Percentiles rank a stretch among this genome's conserved stretches.
phyloP scores from a whole-genome alignment of 2,797 vertebrate species.

The Alca torda region DNA sequence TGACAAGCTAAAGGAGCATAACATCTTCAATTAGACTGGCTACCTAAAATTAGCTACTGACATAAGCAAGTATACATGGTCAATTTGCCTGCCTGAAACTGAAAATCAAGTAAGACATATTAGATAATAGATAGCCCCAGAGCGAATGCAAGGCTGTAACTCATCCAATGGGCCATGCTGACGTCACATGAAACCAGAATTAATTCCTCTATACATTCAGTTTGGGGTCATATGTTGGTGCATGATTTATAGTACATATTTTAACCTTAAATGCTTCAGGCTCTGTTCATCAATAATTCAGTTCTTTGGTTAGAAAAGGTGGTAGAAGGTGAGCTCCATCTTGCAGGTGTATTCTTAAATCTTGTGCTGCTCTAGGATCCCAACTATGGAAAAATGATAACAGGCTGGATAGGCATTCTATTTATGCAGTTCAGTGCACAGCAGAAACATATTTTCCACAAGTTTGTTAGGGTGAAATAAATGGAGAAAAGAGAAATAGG shows the following conservation, averaged over 20 bases:
- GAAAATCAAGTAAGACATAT: conserved; percentile 65
- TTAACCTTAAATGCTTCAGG: conserved; percentile 41
- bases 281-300: conserved; percentile 44
- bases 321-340: not conserved
- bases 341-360: not conserved
- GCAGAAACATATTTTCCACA: not conserved
- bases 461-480: not conserved
- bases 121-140: conserved; percentile 62
- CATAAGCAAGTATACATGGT: conserved; percentile 67
- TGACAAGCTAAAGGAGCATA: conserved; percentile 76
- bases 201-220: conserved; percentile 29
- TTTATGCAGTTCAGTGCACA: not conserved
- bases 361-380: not conserved
- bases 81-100: conserved; percentile 65
- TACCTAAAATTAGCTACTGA: conserved; percentile 75
- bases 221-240: not conserved
- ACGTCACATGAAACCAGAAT: conserved; percentile 55
- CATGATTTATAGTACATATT: not conserved
- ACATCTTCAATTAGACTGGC: conserved; percentile 74
- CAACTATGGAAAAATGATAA: not conserved
- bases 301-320: not conserved
- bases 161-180: conserved; percentile 44
- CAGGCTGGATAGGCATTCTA: not conserved
- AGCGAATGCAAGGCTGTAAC: conserved; percentile 45
- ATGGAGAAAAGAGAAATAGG: not conserved